Base-by-base conservation (phyloP, 2,888 invertebrate species). In the Amorpha juglandis region DNA sequence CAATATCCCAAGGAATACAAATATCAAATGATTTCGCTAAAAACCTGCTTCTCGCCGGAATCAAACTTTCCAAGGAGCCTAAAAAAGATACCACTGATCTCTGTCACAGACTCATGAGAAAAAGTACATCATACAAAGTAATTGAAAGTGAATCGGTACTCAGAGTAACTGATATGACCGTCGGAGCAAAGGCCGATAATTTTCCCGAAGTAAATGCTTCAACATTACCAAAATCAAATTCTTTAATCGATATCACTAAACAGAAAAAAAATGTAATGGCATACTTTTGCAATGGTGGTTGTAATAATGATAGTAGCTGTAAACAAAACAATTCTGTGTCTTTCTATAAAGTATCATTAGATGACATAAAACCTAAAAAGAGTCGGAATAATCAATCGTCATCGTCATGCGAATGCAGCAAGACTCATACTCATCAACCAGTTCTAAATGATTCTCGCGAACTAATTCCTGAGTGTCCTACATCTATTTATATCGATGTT, bases 91-190 rank as follows among this genome's bases (percentile, higher is more conserved):
- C 64, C 0, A 66, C 71, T 33, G 82, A 84, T 9, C 74, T 77
- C 52, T 79, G 78, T 48, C 76, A 73, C 51, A 78, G 75, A 67
- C 71, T 87, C 0, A 79, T 77, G 62, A 84, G 81, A 67, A 88
- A 80, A 73, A 88, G 87, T 69, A 82, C 84, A 19, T 92, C 92
- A 21, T 91, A 89, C 70, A 81, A 83, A 19, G 74, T 89, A 14
- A 90, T 92, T 53, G 89, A 90, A 0, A 92, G 92, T 68, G 92
- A 92, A 78, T 83, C 87, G 0, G 72, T 92, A 65, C 72, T 92
- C 0, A 85, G 78, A 80, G 87, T 91, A 7, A 92, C 92, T 38
- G 89, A 92, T 65, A 90, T 92, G 89, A 88, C 90, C 35, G 78
- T 75, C 21, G 77, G 75, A 63, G 64, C 72, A 0, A 70, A 68